Conservation (phyloP, 2,888 invertebrate genomes). For the Sericinus montela region DNA sequence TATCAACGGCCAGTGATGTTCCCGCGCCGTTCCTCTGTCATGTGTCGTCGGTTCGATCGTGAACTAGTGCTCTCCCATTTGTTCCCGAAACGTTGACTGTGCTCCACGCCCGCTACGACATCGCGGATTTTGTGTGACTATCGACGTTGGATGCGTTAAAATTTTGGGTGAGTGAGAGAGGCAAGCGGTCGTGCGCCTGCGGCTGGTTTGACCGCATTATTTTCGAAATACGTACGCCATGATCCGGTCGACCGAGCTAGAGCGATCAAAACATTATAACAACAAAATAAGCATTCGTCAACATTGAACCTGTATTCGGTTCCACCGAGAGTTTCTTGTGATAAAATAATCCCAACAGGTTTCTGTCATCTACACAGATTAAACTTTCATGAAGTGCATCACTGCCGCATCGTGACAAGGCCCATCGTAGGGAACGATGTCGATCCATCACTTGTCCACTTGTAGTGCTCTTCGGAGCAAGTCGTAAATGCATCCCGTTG, state of each 20-base stretch:
- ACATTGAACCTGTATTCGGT: constrained; percentile 30
- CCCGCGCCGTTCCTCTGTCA: constrained; percentile 56
- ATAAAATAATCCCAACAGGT: constrained; percentile 21
- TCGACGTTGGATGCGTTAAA: constrained; percentile 72
- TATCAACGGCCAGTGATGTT: constrained; percentile 38
- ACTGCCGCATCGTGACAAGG: constrained; percentile 13
- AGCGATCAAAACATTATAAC: constrained; percentile 75
- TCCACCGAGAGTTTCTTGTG: constrained; percentile 20
- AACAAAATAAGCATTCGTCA: constrained; percentile 53
- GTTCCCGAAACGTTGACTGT: constrained; percentile 67
- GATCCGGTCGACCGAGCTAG: constrained; percentile 71
- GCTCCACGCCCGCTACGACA: constrained; percentile 37
- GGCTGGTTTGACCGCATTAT: constrained; percentile 79
- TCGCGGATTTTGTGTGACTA: constrained; percentile 64
- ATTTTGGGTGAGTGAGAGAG: constrained; percentile 79
- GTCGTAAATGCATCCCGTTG: constrained; percentile 55
- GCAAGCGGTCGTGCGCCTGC: constrained; percentile 57
- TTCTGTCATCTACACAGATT: constrained; percentile 20
- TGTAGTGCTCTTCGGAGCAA: constrained; percentile 17
- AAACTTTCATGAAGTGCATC: constrained; percentile 20
- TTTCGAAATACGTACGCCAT: constrained; percentile 76
- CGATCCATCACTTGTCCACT: constrained; percentile 18
- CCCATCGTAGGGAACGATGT: constrained; percentile 9
- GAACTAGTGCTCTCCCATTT: constrained; percentile 64
- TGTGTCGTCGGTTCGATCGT: constrained; percentile 63